Evolutionary conservation across 2,888 invertebrate genomes (phyloP).

Genomic region (Acrobasis suavella): DNA sequence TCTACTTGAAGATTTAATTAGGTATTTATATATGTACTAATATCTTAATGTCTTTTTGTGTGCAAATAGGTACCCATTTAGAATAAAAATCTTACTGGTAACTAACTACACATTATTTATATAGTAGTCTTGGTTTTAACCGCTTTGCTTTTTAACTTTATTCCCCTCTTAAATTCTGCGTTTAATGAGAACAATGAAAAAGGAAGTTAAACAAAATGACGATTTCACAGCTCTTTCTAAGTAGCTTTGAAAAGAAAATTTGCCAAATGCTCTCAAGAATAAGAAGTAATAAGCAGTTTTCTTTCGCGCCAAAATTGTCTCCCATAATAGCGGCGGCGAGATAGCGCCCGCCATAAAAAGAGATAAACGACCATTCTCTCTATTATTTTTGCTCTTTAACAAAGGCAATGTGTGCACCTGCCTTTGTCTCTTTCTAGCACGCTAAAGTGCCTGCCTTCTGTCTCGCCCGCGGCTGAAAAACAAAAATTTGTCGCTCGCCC

Average conservation of each 20-base stretch:
- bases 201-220: conserved; percentile 29
- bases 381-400: conserved; percentile 82
- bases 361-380: conserved; percentile 82
- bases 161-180: neutral
- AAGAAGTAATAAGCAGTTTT: conserved; percentile 82
- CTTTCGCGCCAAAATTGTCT: conserved; percentile 82
- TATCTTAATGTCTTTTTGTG: too few relatives aligned
- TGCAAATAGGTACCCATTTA: too few relatives aligned
- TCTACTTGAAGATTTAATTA: too few relatives aligned
- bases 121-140: too few relatives aligned
- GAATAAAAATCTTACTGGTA: too few relatives aligned
- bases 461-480: conserved; percentile 70
- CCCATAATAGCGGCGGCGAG: conserved; percentile 79
- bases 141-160: neutral
- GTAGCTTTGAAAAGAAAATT: conserved; percentile 47
- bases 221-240: conserved; percentile 29
- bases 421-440: conserved; percentile 68
- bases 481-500: conserved; percentile 75
- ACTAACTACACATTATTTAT: too few relatives aligned
- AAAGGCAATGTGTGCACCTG: conserved; percentile 79
- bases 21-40: too few relatives aligned
- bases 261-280: conserved; percentile 70
- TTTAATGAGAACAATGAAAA: conserved; percentile 26
- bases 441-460: conserved; percentile 40
- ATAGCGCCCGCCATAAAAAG: conserved; percentile 81